A percentile compares a stretch with the other conserved stretches of the same genome.
These are phyloP conservation scores for Himantopus leucocephalus DNA, from an alignment of 2,113 vertebrate genomes.

Conservation along the genomic window DNA sequence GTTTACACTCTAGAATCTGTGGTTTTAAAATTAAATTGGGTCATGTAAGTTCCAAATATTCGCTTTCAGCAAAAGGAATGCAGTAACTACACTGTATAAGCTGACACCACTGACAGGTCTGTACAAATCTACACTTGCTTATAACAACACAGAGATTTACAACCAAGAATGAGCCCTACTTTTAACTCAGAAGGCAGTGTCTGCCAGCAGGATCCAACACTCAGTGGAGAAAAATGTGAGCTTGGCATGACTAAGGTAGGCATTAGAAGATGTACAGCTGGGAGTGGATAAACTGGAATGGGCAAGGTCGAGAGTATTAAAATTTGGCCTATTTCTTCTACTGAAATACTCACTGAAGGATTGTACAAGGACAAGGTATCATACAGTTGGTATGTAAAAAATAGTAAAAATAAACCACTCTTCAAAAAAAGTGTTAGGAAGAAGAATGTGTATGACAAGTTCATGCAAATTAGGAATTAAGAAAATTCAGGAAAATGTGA, in stretches of 20 bases:
- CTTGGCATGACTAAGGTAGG: constrained; percentile 33
- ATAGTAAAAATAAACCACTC: neutral
- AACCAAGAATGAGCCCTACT: neutral
- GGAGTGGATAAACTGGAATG: constrained; percentile 52
- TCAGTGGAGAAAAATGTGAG: constrained; percentile 55
- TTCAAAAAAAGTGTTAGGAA: neutral
- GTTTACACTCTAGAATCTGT: neutral
- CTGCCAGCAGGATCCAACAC: constrained; percentile 5
- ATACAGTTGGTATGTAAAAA: neutral
- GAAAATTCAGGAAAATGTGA: neutral
- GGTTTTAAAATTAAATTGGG: neutral
- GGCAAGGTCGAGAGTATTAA: constrained; percentile 49
- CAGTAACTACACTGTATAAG: neutral
- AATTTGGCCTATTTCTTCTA: constrained; percentile 55
- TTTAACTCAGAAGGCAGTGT: neutral
- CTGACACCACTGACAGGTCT: neutral
- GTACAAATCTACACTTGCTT: neutral
- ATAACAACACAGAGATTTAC: neutral
- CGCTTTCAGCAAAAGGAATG: neutral
- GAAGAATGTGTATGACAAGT: neutral
- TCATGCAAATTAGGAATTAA: neutral
- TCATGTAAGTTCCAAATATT: neutral
- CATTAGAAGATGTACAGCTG: neutral
- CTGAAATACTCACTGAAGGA: neutral
- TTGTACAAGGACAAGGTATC: neutral